Evolutionary conservation across 1,140 invertebrate species (phyloP), one percentile per base, ranked within the genome.

Genomic region (Tenebrio molitor): DNA sequence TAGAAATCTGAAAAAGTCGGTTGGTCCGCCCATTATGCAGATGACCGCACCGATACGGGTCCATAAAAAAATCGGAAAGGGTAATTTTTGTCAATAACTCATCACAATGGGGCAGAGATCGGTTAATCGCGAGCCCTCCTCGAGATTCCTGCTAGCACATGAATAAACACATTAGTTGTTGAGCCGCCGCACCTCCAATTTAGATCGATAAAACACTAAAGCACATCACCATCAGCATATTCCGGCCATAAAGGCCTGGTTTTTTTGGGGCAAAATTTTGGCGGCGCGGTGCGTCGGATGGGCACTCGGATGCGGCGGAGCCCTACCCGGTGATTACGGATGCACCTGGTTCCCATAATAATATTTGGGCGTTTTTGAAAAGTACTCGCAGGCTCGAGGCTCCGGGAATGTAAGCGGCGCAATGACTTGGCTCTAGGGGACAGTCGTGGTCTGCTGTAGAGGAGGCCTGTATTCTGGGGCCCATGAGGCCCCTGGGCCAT

Each of bases 371-470:
- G 50, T 58, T 58, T 58, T 58, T 29, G 50, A 58, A 58, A 58
- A 58, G 50, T 58, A 53, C 19, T 14, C 21, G 12, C 36, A 15
- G 19, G 50, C 50, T 58, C 23, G 50, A 58, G 50, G 50, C 50
- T 58, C 6, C 21, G 50, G 21, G 21, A 58, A 58, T 15, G 50
- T 58, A 58, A 58, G 29, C 50, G 76, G 73, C 75, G 70, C 77
- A 75, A 77, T 75, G 75, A 76, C 71, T 79, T 78, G 74, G 77
- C 77, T 78, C 41, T 39, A 69, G 77, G 77, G 78, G 76, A 78
- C 77, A 76, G 71, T 79, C 77, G 77, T 78, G 77, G 77, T 76
- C 73, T 78, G 75, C 73, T 69, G 74, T 70, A 72, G 65, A 72
- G 73, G 73, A 77, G 77, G 77, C 74, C 71, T 68, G 69, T 74